Evolutionary conservation across 1,140 invertebrate genomes (phyloP).

Genomic region (Neuroterus valhalla): DNA sequence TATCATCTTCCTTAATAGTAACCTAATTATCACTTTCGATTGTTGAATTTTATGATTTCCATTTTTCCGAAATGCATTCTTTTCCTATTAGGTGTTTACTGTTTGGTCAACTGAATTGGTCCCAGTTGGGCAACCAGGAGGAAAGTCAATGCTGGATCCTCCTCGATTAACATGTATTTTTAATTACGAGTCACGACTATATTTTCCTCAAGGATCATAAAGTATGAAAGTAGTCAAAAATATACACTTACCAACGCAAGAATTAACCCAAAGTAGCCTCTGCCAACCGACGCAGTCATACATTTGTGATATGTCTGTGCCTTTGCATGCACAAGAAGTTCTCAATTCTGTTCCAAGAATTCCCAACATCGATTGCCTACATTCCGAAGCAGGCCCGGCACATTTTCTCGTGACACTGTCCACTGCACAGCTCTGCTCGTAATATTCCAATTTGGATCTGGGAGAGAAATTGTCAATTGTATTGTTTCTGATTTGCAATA

Average conservation of each 20-base stretch:
- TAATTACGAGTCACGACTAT: too few relatives aligned
- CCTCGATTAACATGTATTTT: too few relatives aligned
- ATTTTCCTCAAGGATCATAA: too few relatives aligned
- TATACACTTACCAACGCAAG: constrained; percentile 87
- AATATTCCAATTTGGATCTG: constrained; percentile 88
- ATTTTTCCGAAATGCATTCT: too few relatives aligned
- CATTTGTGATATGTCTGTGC: constrained; percentile 86
- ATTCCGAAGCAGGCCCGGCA: constrained; percentile 87
- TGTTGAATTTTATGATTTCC: too few relatives aligned
- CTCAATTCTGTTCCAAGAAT: constrained; percentile 90
- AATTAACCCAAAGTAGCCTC: constrained; percentile 91
- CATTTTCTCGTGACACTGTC: constrained; percentile 92
- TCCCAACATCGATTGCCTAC: constrained; percentile 87
- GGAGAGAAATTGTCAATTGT: constrained; percentile 51
- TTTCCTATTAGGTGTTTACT: too few relatives aligned
- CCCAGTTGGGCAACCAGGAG: too few relatives aligned
- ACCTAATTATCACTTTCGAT: too few relatives aligned
- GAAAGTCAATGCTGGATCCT: too few relatives aligned
- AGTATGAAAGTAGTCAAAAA: neutral
- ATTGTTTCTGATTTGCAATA: neutral
- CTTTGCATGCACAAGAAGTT: constrained; percentile 89
- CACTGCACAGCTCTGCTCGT: constrained; percentile 92
- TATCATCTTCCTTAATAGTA: too few relatives aligned
- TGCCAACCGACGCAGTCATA: constrained; percentile 94
- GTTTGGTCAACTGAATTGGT: too few relatives aligned